Percentiles rank a stretch among this genome's conserved stretches.
Evolutionary conservation across 2,888 invertebrate species (phyloP).

Genomic region (Pedicia rivosa): DNA sequence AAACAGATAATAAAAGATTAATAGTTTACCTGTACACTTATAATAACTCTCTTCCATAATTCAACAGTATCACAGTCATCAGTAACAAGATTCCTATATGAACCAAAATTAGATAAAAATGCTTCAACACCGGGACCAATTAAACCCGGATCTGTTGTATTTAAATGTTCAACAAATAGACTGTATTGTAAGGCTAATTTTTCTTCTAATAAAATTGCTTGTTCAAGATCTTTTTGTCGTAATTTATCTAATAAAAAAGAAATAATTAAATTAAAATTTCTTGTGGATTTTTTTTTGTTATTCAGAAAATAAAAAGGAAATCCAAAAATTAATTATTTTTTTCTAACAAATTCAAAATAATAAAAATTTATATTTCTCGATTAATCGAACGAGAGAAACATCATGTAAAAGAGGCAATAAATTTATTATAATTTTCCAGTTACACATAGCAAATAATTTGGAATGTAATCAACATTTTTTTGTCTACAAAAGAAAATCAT

Average conservation of each 20-base stretch:
- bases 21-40: conserved; percentile 21
- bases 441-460: too few relatives aligned
- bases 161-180: conserved; percentile 42
- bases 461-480: too few relatives aligned
- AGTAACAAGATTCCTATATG: conserved; percentile 56
- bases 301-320: not conserved
- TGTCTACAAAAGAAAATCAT: too few relatives aligned
- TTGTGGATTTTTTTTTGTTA: too few relatives aligned
- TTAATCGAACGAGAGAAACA: too few relatives aligned
- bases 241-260: conserved; percentile 47
- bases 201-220: conserved; percentile 71
- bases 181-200: conserved; percentile 74
- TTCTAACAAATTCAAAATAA: not conserved
- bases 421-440: too few relatives aligned
- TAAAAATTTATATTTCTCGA: too few relatives aligned
- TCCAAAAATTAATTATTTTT: not conserved
- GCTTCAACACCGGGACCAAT: conserved; percentile 22
- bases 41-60: conserved; percentile 63
- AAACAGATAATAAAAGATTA: not conserved
- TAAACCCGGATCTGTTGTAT: conserved; percentile 27
- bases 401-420: too few relatives aligned
- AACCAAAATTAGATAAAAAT: conserved; percentile 27
- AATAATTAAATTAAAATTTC: not conserved
- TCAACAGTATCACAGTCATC: conserved; percentile 62
- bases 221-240: conserved; percentile 74